phyloP scores from a whole-genome alignment of 2,888 invertebrate species.

The Rhingia rostrata region DNA sequence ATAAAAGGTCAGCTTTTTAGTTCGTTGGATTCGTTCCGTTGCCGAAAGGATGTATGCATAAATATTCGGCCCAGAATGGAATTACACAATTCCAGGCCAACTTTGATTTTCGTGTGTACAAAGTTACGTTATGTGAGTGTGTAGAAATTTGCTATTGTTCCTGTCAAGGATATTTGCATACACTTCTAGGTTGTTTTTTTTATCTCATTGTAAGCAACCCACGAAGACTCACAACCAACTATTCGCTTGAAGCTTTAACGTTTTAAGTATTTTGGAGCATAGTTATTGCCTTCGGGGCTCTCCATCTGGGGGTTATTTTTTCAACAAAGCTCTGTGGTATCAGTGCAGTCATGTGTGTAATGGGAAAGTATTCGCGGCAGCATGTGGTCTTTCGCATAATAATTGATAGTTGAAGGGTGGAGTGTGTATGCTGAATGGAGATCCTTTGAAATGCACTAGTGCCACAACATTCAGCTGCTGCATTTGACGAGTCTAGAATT shows the following conservation, averaged over 20 bases:
- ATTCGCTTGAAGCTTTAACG: neutral
- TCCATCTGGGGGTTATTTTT: neutral
- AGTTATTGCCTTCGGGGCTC: neutral
- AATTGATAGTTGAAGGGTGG: neutral
- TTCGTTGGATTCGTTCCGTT: conserved; percentile 28
- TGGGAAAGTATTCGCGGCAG: neutral
- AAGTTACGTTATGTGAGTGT: neutral
- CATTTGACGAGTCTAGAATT: neutral
- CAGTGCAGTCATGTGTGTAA: neutral
- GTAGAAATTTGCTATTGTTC: neutral
- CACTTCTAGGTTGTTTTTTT: neutral
- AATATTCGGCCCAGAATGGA: conserved; percentile 6
- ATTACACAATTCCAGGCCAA: conserved; percentile 1
- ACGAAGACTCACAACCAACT: neutral
- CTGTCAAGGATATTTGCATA: conserved; percentile 13
- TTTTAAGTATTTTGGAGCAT: neutral
- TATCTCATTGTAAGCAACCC: neutral
- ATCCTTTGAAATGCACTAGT: neutral
- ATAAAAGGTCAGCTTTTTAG: conserved; percentile 18
- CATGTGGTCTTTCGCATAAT: neutral
- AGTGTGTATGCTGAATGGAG: neutral
- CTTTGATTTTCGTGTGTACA: neutral
- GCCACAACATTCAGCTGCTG: neutral
- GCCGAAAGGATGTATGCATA: conserved; percentile 22
- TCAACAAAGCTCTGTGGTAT: conserved; percentile 9